Evolutionary conservation across 2,113 vertebrate species (phyloP), one percentile per base, ranked within the genome.

Genomic region (Leucosticte australis): DNA sequence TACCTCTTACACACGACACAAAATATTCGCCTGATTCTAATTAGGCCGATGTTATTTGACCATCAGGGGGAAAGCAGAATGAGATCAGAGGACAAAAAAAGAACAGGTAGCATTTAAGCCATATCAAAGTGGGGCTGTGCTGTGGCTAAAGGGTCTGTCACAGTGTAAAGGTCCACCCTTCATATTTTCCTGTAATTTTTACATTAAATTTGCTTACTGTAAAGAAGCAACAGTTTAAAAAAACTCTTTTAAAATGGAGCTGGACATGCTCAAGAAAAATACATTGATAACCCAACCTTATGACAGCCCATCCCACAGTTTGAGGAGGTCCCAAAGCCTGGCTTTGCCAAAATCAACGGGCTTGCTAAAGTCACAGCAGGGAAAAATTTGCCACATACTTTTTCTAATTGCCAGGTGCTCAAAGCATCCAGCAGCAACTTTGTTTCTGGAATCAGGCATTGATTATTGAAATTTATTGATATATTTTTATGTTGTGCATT

Each of bases 1-100:
- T 96, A 96, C 95, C 95, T 97, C 96, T 97, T 97, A 97, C 96
- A 96, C 93, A 97, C 3, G 2, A 94, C 86, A 82, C 59, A 84
- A 97, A 97, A 87, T 94, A 97, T 97, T 97, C 47, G 94, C 39
- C 96, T 97, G 96, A 97, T 91, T 96, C 95, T 97, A 96, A 97
- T 97, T 96, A 96, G 84, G 20, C 24, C 17, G 4, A 44, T 56
- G 83, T 89, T 97, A 83, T 90, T 96, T 33, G 79, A 89, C 81
- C 65, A 31, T 94, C 46, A 49, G 9, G 53, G 57, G 37, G 56
- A 91, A 92, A 78, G 20, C 39, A 92, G 89, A 49, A 92, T 91
- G 92, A 95, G 84, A 85, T 94, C 90, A 94, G 79, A 59, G 60
- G 53, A 81, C 15, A 41, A 42, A 85, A 63, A 89, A 69, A 71